Base-by-base conservation (phyloP, 2,797 vertebrate genomes). In the Denticeps clupeoides region DNA sequence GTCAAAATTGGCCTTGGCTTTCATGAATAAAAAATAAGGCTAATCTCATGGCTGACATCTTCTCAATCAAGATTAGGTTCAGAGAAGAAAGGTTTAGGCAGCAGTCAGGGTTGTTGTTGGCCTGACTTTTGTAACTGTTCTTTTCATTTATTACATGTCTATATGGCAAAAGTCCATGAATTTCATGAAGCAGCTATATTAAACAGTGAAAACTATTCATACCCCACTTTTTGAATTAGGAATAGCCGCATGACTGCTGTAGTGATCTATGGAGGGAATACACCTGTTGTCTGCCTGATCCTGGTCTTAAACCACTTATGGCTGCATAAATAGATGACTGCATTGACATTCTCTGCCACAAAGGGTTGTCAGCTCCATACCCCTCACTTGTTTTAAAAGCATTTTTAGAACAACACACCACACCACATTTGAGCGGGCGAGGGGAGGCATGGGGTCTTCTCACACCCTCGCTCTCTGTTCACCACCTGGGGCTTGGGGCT, bases 271-370 rank as follows among this genome's bases (percentile, higher is more conserved):
- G 35, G 38, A 38, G 35, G 38, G 35, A 38, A 38, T 35, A 35
- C 35, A 38, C 35, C 35, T 38, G 35, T 38, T 38, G 35, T 16
- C 18, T 38, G 35, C 38, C 16, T 38, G 38, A 38, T 38, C 18
- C 32, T 35, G 16, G 32, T 35, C 32, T 35, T n/a, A n/a, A n/a
- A 38, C 35, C 10, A 21, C 38, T 35, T 9, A 19, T 35, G 21
- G 35, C 35, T 21, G 35, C 35, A 38, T 38, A 35, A 38, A 16
- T 19, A 35, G 35, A 38, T 19, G 38, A 16, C 19, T 10, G 16
- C n/a, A n/a, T n/a, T n/a, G n/a, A n/a, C n/a, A n/a, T n/a, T n/a
- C n/a, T n/a, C n/a, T n/a, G n/a, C n/a, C n/a, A n/a, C n/a, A n/a
- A n/a, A n/a, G n/a, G n/a, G n/a, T n/a, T n/a, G n/a, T n/a, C n/a